These are phyloP conservation scores for Mastacembelus armatus DNA, from an alignment of 2,797 vertebrate species.

Conservation along the genomic window DNA sequence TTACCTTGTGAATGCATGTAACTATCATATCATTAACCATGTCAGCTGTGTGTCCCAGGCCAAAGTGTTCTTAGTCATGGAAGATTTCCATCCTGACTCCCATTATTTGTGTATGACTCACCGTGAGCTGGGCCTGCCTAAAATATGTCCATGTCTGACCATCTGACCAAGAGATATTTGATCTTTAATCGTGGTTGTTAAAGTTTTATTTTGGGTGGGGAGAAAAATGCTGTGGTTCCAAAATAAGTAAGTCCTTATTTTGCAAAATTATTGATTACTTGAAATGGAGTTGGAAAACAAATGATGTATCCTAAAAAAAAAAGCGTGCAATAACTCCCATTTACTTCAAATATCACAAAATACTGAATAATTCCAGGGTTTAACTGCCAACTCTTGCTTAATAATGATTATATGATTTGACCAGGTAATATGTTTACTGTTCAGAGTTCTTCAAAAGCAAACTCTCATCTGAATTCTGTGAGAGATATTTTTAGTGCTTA, in stretches of 20 bases:
- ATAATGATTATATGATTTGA: slow-evolving; percentile 12
- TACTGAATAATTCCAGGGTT: background rate
- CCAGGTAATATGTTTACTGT: slow-evolving; percentile 27
- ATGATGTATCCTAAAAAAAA: too few species aligned
- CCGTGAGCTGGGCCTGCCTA: slow-evolving; percentile 22
- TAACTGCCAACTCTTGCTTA: background rate
- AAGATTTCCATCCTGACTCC: slow-evolving; percentile 38
- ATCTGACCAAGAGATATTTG: background rate
- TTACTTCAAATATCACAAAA: background rate
- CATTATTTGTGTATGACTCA: slow-evolving; percentile 43
- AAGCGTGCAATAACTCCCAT: too few species aligned
- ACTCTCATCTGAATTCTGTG: slow-evolving; percentile 23
- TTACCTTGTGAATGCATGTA: too few species aligned
- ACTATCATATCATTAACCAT: too few species aligned
- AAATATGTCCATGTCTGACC: slow-evolving; percentile 36
- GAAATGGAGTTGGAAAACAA: too few species aligned
- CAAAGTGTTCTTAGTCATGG: slow-evolving; percentile 37
- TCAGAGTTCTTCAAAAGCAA: slow-evolving; percentile 25
- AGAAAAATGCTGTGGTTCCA: background rate
- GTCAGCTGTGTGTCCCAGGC: slow-evolving; percentile 8
- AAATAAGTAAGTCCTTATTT: background rate
- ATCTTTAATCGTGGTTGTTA: background rate
- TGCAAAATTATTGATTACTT: background rate
- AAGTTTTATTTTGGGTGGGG: background rate
- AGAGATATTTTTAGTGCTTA: slow-evolving; percentile 36